Evolutionary conservation across 2,113 vertebrate species (phyloP), one percentile per base, ranked within the genome.

Genomic region (Petrocephalus zakoni): DNA sequence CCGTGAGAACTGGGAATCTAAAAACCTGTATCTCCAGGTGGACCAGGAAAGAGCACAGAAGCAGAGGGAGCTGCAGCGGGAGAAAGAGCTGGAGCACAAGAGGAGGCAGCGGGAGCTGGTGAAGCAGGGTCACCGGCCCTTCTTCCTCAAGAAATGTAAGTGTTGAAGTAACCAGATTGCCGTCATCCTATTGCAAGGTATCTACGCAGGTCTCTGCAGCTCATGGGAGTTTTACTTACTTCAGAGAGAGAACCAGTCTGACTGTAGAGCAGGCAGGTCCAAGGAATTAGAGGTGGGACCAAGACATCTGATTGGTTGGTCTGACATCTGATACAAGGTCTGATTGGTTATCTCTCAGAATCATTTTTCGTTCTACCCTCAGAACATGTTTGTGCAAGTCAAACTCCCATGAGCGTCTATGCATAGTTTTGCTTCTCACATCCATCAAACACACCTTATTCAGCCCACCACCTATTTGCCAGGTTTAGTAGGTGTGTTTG

Each of bases 131-230:
- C 96, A 94, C 37, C 95, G 92, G 6, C 98, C 98, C 0, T 98
- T 96, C 94, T 99, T 97, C 94, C 90, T 98, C 21, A 99, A 98
- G 94, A 98, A 96, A 91, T 97, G 98, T 98, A 93, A 96, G 96
- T 94, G 37, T 19, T 17, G 2, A 21, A 19, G 6, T 2, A 21
- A 25, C 0, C 15, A 22, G 25, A 7, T 21, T 21, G 10, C n/a
- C 1, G 10, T 68, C n/a, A 64, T 9, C 61, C 61, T 64, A 11
- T 2, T 64, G 61, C 4, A n/a, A 9, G 22, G 7, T n/a, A 10
- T 61, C 58, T 61, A 21, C 2, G 58, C 0, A 25, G 58, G 8
- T 10, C n/a, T n/a, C n/a, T n/a, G n/a, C n/a, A n/a, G n/a, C n/a
- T n/a, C n/a, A n/a, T n/a, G n/a, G n/a, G n/a, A n/a, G n/a, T n/a